A percentile compares a stretch with the other conserved stretches of the same genome.
phyloP scores from a whole-genome alignment of 2,797 vertebrate genomes.

The Mastacembelus armatus region DNA sequence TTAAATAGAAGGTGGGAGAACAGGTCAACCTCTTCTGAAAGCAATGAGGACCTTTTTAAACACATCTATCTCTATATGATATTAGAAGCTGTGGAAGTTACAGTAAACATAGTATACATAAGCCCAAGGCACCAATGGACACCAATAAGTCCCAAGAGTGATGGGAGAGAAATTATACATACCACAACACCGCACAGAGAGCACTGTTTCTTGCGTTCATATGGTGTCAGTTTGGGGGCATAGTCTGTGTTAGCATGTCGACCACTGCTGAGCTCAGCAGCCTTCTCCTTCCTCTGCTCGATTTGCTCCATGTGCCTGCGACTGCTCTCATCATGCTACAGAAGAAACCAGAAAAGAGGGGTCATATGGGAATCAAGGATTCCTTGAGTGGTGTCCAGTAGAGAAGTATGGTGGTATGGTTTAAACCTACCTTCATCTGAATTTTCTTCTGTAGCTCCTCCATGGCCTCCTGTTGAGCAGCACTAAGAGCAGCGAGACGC shows the following conservation, averaged over 20 bases:
- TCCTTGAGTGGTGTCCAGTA: background rate
- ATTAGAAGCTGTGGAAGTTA: background rate
- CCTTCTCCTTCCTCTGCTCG: slow-evolving; percentile 98
- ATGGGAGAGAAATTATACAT: slow-evolving; percentile 55
- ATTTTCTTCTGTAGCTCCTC: slow-evolving; percentile 99
- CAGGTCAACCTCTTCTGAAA: background rate
- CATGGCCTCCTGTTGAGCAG: slow-evolving; percentile 98
- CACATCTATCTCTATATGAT: background rate
- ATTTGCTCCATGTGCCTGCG: slow-evolving; percentile 99
- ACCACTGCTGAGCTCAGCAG: slow-evolving; percentile 96
- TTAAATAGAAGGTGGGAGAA: background rate
- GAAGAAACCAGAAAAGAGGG: slow-evolving; percentile 22
- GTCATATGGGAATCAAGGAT: slow-evolving; percentile 23
- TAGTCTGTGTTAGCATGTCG: slow-evolving; percentile 97
- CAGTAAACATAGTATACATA: background rate
- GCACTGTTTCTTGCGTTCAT: slow-evolving; percentile 97
- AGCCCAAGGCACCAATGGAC: background rate
- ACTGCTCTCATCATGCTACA: slow-evolving; percentile 96
- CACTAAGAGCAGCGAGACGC: slow-evolving; percentile 94
- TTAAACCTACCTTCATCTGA: slow-evolving; percentile 90
- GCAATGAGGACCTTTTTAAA: background rate
- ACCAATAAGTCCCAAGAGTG: background rate
- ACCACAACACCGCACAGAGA: slow-evolving; percentile 92
- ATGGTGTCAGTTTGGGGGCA: slow-evolving; percentile 96
- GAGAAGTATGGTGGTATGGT: background rate